Base-by-base conservation (phyloP, 2,113 vertebrate species). In the Alligator mississippiensis region DNA sequence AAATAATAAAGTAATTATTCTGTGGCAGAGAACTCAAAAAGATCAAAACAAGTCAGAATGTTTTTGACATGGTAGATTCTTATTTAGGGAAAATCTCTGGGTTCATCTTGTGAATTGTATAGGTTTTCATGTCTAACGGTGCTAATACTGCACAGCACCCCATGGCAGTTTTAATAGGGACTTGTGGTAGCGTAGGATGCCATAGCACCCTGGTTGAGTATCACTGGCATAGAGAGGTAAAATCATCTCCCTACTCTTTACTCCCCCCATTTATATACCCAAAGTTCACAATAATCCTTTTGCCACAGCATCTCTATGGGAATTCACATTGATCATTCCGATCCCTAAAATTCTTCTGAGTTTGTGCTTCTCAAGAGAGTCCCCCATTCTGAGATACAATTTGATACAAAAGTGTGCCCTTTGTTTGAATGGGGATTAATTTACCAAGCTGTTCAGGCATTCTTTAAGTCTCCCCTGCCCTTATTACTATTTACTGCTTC, bases 201-300 rank as follows among this genome's bases (percentile, higher is more conserved):
- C 47, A 47, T 47, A 47, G 47, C 47, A 47, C 47, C 47, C 47
- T 47, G 47, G 47, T 47, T 47, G 9, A 47, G 47, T 47, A 47
- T 47, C 47, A 47, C 47, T 47, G 47, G 68, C 14, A 87, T 80
- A 5, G 16, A 89, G 64, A 83, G 88, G 68, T 34, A 63, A 76
- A 84, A 83, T 19, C 6, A 27, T 17, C 77, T 86, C 3, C 0
- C 3, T 74, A 6, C 13, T 28, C 83, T 89, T 81, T 68, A n/a
- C 81, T 87, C 19, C 4, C 5, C 10, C 8, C 85, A 0, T 0
- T 6, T 82, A 30, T 24, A 11, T 74, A 25, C 38, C 68, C 68
- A 18, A 72, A 72, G 68, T 34, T 72, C 22, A 16, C 68, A 72
- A 34, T 72, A 72, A 34, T 34, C 19, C 9, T 72, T 34, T 38